A percentile compares a stretch with the other conserved stretches of the same genome.
Evolutionary conservation across 2,888 invertebrate genomes (phyloP).

Genomic region (Hirtodrosophila histrioides): DNA sequence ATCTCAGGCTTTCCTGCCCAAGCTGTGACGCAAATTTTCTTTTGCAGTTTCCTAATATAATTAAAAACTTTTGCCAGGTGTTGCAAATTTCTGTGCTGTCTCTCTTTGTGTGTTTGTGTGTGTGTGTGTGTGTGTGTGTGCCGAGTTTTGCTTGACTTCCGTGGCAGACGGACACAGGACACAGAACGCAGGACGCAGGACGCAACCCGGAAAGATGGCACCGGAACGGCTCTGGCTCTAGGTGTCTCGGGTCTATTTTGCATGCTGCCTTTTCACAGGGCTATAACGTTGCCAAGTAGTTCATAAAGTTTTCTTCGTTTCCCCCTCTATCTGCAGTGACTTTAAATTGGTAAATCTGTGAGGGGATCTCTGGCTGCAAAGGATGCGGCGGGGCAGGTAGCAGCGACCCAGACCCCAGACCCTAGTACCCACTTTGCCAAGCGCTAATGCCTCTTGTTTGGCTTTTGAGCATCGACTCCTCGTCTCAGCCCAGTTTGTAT

Average conservation of each 20-base stretch:
- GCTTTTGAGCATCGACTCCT: conserved; percentile 52
- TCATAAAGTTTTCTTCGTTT: conserved; percentile 60
- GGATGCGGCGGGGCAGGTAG: conserved; percentile 15
- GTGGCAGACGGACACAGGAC: conserved; percentile 50
- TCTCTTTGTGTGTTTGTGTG: conserved; percentile 16
- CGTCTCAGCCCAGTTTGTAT: conserved; percentile 39
- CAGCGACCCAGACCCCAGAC: conserved; percentile 2
- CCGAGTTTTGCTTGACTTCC: conserved; percentile 54
- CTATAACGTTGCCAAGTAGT: conserved; percentile 50
- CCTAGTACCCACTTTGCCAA: conserved; percentile 11
- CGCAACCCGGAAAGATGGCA: conserved; percentile 54
- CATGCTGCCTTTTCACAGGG: conserved; percentile 58
- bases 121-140: conserved; percentile 27
- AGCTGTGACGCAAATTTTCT: conserved; percentile 64
- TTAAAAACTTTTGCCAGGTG: conserved; percentile 83
- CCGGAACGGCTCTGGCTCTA: conserved; percentile 50
- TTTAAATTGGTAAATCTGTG: conserved; percentile 60
- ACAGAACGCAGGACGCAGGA: conserved; percentile 41
- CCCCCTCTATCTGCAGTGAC: conserved; percentile 24
- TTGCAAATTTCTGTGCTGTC: conserved; percentile 70
- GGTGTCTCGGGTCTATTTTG: conserved; percentile 49
- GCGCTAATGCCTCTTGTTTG: conserved; percentile 61
- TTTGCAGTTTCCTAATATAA: conserved; percentile 80
- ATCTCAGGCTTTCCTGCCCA: conserved; percentile 11
- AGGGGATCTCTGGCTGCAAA: not conserved